Base-by-base conservation (phyloP, 2,888 invertebrate species). In the Tachystola acroxantha region DNA sequence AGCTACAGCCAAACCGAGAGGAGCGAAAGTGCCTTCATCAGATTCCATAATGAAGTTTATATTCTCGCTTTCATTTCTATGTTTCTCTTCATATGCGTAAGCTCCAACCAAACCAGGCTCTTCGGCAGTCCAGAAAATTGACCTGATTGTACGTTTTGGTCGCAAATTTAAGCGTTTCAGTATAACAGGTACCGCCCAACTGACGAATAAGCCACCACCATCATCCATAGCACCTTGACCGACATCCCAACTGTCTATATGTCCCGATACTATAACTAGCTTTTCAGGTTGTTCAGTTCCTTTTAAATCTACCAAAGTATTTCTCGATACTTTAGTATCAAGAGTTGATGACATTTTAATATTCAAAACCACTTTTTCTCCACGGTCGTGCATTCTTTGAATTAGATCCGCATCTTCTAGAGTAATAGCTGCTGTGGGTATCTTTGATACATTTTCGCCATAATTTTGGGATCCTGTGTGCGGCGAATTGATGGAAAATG, bases 181-280 rank as follows among this genome's bases (percentile, higher is more conserved):
- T 24, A 94, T 77, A 6, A 91, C 89, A 11, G 94, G 78, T 7
- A 92, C 91, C 44, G 91, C 90, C 92, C 93, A 94, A 12, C 94
- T 92, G 20, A 94, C 90, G 51, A 95, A 93, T 11, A 93, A 89
- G 31, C 95, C 95, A 38, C 93, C 94, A 14, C 93, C 95, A 54
- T 95, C 95, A 64, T 96, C 95, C 94, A 96, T 94, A 5, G 95
- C 95, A 10, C 95, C 96, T 53, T 93, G 90, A 1, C 95, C 95
- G 7, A 95, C 93, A 70, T 96, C 95, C 95, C 95, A 96, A 58
- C 94, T 94, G 59, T 96, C 96, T 13, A 96, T 85, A 67, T 96
- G 96, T 9, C 95, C 96, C 2, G 94, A 94, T 10, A 95, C 89
- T 11, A 96, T 82, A 0, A 95, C 94, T 0, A 92, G 79, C 43